Evolutionary conservation across 2,888 invertebrate species (phyloP).

Genomic region (Ceriagrion tenellum): DNA sequence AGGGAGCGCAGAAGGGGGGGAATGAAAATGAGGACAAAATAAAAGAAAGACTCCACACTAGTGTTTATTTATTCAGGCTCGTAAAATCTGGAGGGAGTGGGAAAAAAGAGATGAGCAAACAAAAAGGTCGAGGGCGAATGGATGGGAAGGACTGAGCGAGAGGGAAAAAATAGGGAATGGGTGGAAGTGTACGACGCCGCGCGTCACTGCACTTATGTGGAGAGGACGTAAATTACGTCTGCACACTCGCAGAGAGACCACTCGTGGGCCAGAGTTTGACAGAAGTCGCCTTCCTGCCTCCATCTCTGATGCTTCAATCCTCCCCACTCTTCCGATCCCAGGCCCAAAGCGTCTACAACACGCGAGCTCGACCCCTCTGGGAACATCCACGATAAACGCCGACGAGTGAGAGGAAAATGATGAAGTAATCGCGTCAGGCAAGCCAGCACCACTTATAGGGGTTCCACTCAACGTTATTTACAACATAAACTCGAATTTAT

Average conservation of each 20-base stretch:
- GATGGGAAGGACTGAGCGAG: background rate
- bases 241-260: constrained; percentile 17
- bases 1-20: background rate
- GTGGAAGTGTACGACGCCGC: background rate
- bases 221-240: constrained; percentile 54
- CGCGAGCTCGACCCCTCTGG: background rate
- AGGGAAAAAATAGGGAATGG: background rate
- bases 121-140: constrained; percentile 16
- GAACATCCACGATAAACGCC: background rate
- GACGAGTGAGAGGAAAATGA: too few relatives aligned
- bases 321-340: background rate
- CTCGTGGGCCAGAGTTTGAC: background rate
- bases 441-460: too few relatives aligned
- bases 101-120: constrained; percentile 24
- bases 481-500: too few relatives aligned
- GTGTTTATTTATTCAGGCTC: constrained; percentile 54
- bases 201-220: constrained; percentile 37
- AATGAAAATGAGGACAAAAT: constrained; percentile 47
- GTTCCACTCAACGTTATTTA: too few relatives aligned
- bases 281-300: background rate
- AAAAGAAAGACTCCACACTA: background rate
- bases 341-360: background rate
- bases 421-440: too few relatives aligned
- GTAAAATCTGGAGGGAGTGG: constrained; percentile 29
- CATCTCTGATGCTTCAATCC: background rate